Conservation (phyloP, 2,113 vertebrate genomes). For the Electrona antarctica region DNA sequence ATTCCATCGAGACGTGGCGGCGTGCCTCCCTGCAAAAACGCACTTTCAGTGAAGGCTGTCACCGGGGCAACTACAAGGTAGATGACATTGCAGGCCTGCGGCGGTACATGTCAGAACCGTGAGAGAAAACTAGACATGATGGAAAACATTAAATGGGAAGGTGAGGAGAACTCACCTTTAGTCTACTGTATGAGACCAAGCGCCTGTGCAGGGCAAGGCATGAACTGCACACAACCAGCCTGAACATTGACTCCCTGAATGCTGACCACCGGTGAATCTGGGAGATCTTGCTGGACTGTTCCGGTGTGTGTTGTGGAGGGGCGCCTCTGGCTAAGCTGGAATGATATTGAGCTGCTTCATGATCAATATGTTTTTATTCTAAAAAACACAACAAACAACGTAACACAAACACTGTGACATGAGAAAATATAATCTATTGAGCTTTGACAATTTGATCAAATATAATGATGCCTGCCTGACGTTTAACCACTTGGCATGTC, state of each 20-base stretch:
- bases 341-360: too few species aligned
- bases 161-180: slow-evolving; percentile 18
- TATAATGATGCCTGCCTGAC: too few species aligned
- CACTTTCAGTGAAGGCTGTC: slow-evolving; percentile 44
- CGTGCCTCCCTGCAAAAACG: slow-evolving; percentile 17
- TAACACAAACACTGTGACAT: too few species aligned
- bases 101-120: slow-evolving; percentile 58
- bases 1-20: slow-evolving; percentile 50
- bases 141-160: slow-evolving; percentile 3
- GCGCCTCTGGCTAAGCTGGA: too few species aligned
- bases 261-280: slow-evolving; percentile 1
- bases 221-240: neutral
- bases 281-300: neutral
- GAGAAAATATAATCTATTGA: too few species aligned
- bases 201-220: neutral
- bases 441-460: too few species aligned
- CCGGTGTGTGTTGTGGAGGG: neutral
- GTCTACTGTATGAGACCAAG: neutral
- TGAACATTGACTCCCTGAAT: slow-evolving; percentile 6
- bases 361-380: too few species aligned
- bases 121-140: slow-evolving; percentile 29
- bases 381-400: too few species aligned
- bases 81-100: slow-evolving; percentile 16
- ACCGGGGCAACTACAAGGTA: neutral
- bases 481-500: too few species aligned